A percentile compares a stretch with the other conserved stretches of the same genome.
Evolutionary conservation across 2,113 vertebrate species (phyloP).

Genomic region (Oryzias javanicus): DNA sequence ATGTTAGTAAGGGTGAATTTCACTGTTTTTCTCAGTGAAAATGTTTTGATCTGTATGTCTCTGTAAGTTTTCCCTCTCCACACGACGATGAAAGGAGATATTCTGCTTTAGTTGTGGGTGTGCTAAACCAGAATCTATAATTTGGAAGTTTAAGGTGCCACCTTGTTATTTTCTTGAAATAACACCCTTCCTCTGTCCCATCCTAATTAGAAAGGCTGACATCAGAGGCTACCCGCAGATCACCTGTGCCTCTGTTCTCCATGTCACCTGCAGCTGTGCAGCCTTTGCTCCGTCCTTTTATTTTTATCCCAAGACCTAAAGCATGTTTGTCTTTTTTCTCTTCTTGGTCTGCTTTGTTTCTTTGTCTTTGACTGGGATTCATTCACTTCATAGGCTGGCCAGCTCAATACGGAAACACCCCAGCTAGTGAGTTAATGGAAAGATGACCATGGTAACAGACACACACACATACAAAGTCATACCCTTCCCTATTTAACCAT

Average conservation of each 20-base stretch:
- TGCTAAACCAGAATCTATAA: conserved; percentile 12
- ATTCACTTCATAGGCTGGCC: conserved; percentile 47
- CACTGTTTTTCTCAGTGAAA: too few species aligned
- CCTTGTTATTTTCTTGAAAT: conserved; percentile 60
- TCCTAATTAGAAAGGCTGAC: conserved; percentile 56
- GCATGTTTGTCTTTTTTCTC: conserved; percentile 39
- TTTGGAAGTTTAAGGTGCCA: conserved; percentile 43
- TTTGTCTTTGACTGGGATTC: conserved; percentile 30
- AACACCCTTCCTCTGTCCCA: conserved; percentile 34
- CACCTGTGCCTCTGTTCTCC: conserved; percentile 50
- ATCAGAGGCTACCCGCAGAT: conserved; percentile 37
- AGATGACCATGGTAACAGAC: conserved; percentile 70
- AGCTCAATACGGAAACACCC: conserved; percentile 57
- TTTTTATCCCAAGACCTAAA: conserved; percentile 27
- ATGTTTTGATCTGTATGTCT: neutral
- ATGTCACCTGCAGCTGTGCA: conserved; percentile 33
- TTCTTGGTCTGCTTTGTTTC: conserved; percentile 19
- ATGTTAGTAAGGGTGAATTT: conserved; percentile 1
- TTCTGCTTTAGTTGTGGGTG: conserved; percentile 14
- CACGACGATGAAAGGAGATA: conserved; percentile 3
- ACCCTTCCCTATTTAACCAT: conserved; percentile 56
- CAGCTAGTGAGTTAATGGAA: conserved; percentile 70
- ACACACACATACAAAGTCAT: conserved; percentile 50
- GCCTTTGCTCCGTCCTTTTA: conserved; percentile 15
- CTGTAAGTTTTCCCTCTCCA: conserved; percentile 15